Base-by-base conservation (phyloP, 2,888 invertebrate genomes). In the Cataglyphis albicans region DNA sequence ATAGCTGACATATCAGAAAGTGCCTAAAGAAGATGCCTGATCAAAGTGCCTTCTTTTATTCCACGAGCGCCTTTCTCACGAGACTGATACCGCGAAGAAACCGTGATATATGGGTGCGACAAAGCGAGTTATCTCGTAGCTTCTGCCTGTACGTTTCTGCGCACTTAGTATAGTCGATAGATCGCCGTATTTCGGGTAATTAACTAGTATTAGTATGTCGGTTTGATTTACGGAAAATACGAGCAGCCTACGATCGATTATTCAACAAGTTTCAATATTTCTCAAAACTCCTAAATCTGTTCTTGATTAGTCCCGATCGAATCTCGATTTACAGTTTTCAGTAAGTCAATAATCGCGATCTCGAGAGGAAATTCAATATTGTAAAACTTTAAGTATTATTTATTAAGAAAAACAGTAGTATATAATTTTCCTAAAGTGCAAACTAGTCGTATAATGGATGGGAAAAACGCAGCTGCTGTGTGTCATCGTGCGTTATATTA, bases 91-190 rank as follows among this genome's bases (percentile, higher is more conserved):
- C 90, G 92, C 92, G 92, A 88, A 91, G 90, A 90, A 67, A 76
- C 29, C 67, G 65, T 65, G 70, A 80, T 32, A 80, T 44, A 80
- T 80, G 78, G 78, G 91, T 93, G 93, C 93, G 93, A 93, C 92
- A 93, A 93, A 91, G 91, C 92, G 92, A 93, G 93, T 92, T 92
- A 91, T 89, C 92, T 93, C 91, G 92, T 92, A 92, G 92, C 93
- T 93, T 93, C 91, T 92, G 92, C 78, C 59, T 93, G 91, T 93
- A 92, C 92, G 89, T 92, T 92, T 93, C 93, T 89, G 84, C 86
- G 86, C 83, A 80, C 86, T 84, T 86, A 89, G 68, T 87, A 44
- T 59, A 86, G 83, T 67, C 35, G 44, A 87, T 83, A 87, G 87
- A 86, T 86, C 88, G 59, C 67, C 78, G 78, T 68, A 91, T 84